Evolutionary conservation across 2,888 invertebrate genomes (phyloP).

Genomic region (Xestia rhomboidea): DNA sequence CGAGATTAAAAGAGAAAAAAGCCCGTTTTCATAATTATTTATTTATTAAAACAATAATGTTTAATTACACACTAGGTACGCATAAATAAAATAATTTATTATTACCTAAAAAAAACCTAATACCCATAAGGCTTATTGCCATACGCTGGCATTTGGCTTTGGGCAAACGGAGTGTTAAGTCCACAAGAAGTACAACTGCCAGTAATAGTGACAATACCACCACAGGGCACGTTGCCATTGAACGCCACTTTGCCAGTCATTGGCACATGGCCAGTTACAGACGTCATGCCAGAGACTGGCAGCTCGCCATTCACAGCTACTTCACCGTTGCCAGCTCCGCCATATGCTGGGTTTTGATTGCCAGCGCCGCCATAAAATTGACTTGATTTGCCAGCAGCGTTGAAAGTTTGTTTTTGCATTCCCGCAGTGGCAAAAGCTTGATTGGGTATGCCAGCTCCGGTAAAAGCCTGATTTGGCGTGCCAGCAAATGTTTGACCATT

Average conservation of each 20-base stretch:
- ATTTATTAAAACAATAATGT: conserved; percentile 21
- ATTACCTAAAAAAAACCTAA: conserved; percentile 39
- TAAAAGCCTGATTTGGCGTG: conserved; percentile 4
- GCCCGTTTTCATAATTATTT: fast-evolving
- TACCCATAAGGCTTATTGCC: conserved; percentile 46
- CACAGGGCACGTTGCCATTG: conserved; percentile 56
- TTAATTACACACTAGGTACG: conserved; percentile 25
- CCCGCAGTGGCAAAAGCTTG: neutral
- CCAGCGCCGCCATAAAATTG: conserved; percentile 5
- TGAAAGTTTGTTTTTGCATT: neutral
- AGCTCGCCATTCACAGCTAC: conserved; percentile 70
- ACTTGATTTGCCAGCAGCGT: neutral
- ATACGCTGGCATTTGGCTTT: conserved; percentile 9
- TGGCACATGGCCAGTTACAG: conserved; percentile 56
- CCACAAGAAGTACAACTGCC: conserved; percentile 58
- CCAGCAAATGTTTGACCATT: conserved; percentile 15
- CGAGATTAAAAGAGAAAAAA: neutral
- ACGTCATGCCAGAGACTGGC: conserved; percentile 70
- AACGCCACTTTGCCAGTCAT: conserved; percentile 63
- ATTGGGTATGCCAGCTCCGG: conserved; percentile 1
- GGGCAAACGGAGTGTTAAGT: neutral
- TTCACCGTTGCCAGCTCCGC: conserved; percentile 64
- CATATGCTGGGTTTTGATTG: conserved; percentile 30
- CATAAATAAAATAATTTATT: conserved; percentile 31
- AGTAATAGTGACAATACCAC: conserved; percentile 60